These are phyloP conservation scores for Caenorhabditis latens DNA, from an alignment of 1,140 invertebrate genomes.

Conservation along the genomic window DNA sequence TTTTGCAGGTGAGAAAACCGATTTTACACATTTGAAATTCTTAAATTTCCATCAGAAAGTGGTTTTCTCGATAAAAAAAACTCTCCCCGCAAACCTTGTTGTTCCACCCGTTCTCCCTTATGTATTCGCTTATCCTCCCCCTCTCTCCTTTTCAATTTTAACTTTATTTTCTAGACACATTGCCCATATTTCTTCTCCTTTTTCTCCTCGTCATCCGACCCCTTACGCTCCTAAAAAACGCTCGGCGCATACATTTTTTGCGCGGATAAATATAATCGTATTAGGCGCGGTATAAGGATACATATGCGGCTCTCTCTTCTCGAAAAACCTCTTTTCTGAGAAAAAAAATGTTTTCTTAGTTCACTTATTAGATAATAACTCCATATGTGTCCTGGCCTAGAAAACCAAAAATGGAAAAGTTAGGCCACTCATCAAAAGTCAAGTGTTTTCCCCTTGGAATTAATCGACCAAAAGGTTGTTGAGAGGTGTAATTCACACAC, in stretches of 20 bases:
- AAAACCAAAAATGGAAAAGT: background rate
- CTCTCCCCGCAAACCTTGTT: no score
- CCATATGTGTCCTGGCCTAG: no score
- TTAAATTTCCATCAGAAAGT: no score
- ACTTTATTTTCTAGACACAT: no score
- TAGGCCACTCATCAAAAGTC: background rate
- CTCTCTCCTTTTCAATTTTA: background rate
- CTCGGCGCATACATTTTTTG: background rate
- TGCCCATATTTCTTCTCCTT: background rate
- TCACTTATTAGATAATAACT: no score
- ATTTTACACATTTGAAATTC: no score
- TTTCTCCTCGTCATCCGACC: background rate
- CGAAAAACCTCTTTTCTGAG: background rate
- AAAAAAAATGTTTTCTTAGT: no score
- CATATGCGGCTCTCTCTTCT: background rate
- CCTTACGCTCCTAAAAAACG: background rate
- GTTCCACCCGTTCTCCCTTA: no score
- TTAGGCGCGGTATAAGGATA: background rate
- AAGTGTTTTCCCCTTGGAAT: constrained; percentile 16
- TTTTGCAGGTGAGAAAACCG: no score
- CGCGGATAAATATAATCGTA: constrained; percentile 11
- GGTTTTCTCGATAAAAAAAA: no score
- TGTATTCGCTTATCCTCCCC: background rate
- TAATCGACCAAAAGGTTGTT: background rate
- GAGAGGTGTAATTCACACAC: background rate